phyloP scores from a whole-genome alignment of 2,888 invertebrate genomes.

The Drosophila imparisetae region DNA sequence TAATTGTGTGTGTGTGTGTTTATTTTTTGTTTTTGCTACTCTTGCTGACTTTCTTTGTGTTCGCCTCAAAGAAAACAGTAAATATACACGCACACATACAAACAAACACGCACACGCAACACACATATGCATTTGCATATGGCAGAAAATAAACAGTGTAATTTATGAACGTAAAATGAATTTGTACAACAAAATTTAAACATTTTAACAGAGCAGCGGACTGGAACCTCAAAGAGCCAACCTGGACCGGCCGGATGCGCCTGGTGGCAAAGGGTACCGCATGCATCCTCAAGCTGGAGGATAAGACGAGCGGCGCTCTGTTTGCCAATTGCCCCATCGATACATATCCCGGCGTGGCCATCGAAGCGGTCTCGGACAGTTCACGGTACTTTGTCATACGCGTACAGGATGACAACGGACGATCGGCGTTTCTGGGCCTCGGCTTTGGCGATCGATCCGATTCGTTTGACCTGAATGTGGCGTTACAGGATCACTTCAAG shows the following conservation, averaged over 20 bases:
- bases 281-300: conserved; percentile 96
- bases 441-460: conserved; percentile 99
- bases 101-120: neutral
- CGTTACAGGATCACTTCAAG: conserved; percentile 99
- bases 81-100: conserved; percentile 9
- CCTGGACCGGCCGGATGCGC: conserved; percentile 98
- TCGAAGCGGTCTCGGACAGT: conserved; percentile 98
- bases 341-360: conserved; percentile 96
- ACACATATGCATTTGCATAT: conserved; percentile 2
- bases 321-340: conserved; percentile 99
- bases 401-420: conserved; percentile 96
- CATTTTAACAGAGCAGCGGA: conserved; percentile 93
- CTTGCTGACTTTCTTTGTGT: conserved; percentile 52
- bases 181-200: neutral
- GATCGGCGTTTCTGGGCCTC: conserved; percentile 97
- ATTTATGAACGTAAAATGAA: conserved; percentile 21
- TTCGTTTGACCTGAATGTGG: conserved; percentile 99
- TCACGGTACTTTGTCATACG: conserved; percentile 98
- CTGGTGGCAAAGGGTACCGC: conserved; percentile 95
- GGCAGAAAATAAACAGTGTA: conserved; percentile 3
- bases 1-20: conserved; percentile 33
- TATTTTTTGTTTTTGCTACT: conserved; percentile 51
- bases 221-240: conserved; percentile 99
- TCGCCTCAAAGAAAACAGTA: conserved; percentile 28
- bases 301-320: conserved; percentile 95